Evolutionary conservation across 1,140 invertebrate species (phyloP).

Genomic region (Protaetia brevitarsis): DNA sequence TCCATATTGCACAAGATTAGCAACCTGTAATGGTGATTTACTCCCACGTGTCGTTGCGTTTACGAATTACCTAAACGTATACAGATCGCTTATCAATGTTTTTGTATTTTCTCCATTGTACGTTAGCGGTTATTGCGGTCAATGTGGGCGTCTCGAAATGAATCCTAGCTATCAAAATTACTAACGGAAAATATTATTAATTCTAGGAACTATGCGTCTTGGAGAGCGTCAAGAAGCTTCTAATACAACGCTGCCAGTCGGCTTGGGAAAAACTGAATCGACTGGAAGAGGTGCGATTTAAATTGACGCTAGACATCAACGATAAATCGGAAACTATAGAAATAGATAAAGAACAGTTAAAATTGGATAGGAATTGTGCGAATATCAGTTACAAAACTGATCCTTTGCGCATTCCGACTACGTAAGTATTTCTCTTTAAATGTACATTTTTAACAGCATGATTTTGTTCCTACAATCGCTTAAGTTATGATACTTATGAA

Average conservation of each 20-base stretch:
- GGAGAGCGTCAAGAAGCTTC: conserved; percentile 68
- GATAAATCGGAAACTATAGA: conserved; percentile 75
- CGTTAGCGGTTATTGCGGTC: too few species aligned
- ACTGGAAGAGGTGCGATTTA: conserved; percentile 74
- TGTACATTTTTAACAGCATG: background rate
- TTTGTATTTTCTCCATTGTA: too few species aligned
- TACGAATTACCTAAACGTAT: too few species aligned
- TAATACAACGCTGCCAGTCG: conserved; percentile 69
- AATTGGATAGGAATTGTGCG: conserved; percentile 68
- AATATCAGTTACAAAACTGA: conserved; percentile 80
- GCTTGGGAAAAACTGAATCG: conserved; percentile 82
- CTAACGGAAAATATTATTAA: conserved; percentile 32
- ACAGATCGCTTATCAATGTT: too few species aligned
- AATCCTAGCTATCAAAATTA: background rate
- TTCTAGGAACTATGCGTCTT: conserved; percentile 70
- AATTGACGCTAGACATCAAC: conserved; percentile 70
- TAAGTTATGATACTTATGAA: background rate
- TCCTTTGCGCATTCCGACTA: conserved; percentile 67
- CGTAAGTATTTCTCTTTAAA: conserved; percentile 57
- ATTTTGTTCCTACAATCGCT: background rate
- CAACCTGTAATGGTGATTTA: too few species aligned
- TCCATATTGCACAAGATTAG: too few species aligned
- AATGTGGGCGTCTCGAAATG: too few species aligned
- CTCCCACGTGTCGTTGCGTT: too few species aligned
- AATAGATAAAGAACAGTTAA: conserved; percentile 75